Percentiles rank a stretch among this genome's conserved stretches.
Evolutionary conservation across 2,113 vertebrate genomes (phyloP).

Genomic region (Genyomyrus donnyi): DNA sequence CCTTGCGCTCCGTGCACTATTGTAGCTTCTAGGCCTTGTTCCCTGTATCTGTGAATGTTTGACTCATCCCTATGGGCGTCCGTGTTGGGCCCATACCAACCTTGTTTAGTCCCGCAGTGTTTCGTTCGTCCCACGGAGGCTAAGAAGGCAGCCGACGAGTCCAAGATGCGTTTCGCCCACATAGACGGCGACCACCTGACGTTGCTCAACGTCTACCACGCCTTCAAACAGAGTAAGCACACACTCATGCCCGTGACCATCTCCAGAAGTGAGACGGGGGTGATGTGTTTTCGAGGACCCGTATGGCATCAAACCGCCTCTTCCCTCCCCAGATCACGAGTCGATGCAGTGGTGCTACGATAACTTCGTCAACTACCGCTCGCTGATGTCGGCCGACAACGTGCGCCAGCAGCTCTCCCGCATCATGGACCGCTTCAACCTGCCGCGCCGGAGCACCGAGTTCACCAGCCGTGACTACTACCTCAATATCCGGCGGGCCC

Average conservation of each 20-base stretch:
- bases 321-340: slow-evolving; percentile 77
- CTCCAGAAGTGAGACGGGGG: background rate
- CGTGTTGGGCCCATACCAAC: slow-evolving; percentile 99
- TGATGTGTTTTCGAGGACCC: background rate
- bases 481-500: slow-evolving; percentile 95
- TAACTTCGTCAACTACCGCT: slow-evolving; percentile 99
- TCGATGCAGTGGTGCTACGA: slow-evolving; percentile 99
- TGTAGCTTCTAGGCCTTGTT: slow-evolving; percentile 87
- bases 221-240: slow-evolving; percentile 94
- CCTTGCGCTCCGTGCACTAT: slow-evolving; percentile 63
- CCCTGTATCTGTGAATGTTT: slow-evolving; percentile 89
- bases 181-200: slow-evolving; percentile 98
- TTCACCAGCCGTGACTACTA: slow-evolving; percentile 99
- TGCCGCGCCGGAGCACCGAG: slow-evolving; percentile 95
- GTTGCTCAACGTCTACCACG: slow-evolving; percentile 94
- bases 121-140: slow-evolving; percentile 97
- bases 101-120: slow-evolving; percentile 99
- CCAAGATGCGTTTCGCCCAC: slow-evolving; percentile 97
- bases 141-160: slow-evolving; percentile 94
- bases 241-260: background rate
- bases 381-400: slow-evolving; percentile 98
- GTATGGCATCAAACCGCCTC: background rate
- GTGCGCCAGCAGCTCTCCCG: slow-evolving; percentile 97
- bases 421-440: slow-evolving; percentile 99
- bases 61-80: slow-evolving; percentile 98